Evolutionary conservation across 2,888 invertebrate genomes (phyloP).

Genomic region (Lycophotia porphyrea): DNA sequence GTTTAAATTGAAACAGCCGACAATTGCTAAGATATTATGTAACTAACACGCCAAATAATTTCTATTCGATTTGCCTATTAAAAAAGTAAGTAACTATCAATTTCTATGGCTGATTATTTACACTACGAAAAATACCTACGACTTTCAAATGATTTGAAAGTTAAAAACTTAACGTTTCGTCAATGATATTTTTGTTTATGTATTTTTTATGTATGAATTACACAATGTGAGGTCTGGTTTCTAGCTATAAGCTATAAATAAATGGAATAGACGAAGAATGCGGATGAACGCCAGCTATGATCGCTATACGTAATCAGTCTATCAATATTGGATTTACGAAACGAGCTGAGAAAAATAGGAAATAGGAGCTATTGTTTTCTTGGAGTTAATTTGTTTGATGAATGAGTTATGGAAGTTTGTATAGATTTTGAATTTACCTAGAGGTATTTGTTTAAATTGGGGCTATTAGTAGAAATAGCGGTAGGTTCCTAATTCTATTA

Average conservation of each 20-base stretch:
- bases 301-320: conserved; percentile 40
- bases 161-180: conserved; percentile 24
- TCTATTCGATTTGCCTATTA: conserved; percentile 1
- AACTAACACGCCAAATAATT: neutral
- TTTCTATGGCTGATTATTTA: conserved; percentile 28
- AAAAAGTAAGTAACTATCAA: conserved; percentile 5
- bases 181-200: conserved; percentile 33
- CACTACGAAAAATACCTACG: conserved; percentile 8
- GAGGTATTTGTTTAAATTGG: neutral
- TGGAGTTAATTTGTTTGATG: neutral
- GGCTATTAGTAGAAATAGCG: neutral
- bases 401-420: neutral
- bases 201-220: conserved; percentile 52
- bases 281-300: conserved; percentile 43
- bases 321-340: conserved; percentile 45
- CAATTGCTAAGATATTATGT: neutral
- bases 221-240: conserved; percentile 36
- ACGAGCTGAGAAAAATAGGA: conserved; percentile 11
- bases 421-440: neutral
- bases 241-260: conserved; percentile 35
- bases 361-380: neutral
- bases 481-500: neutral
- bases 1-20: neutral
- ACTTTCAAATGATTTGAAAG: conserved; percentile 24
- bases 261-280: conserved; percentile 45